Base-by-base conservation (phyloP, 2,888 invertebrate species). In the Pimpla rufipes region DNA sequence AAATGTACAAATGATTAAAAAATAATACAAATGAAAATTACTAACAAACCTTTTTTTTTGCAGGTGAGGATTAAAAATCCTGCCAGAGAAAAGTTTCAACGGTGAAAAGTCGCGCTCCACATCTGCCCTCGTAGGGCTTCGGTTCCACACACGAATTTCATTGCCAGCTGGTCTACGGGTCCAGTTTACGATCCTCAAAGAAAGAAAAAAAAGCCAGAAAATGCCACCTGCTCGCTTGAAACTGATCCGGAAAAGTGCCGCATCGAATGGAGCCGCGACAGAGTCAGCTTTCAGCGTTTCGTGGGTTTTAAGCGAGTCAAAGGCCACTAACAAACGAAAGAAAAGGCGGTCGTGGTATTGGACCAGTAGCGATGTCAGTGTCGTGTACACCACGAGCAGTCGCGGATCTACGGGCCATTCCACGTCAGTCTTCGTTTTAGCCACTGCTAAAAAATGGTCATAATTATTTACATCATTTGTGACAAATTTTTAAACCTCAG, bases 211-310 rank as follows among this genome's bases (percentile, higher is more conserved):
- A n/a, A n/a, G n/a, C n/a, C n/a, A n/a, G n/a, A n/a, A n/a, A n/a
- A n/a, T n/a, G n/a, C 23, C 55, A 55, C 21, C 55, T 40, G 55
- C n/a, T 57, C 40, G n/a, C 23, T 71, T 23, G 57, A 55, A 71
- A 71, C 23, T 5, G 8, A 57, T 57, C 55, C n/a, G 21, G 23
- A 55, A 57, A 57, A 8, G 11, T 0, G 21, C 55, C 40, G 5
- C 70, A n/a, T 55, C 13, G 13, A 50, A 16, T 21, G 8, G 37
- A 50, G 21, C 16, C 37, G n/a, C 55, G 37, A 13, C 23, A 40
- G 40, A 55, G n/a, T 13, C n/a, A 7, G 23, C 13, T 42, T 29
- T 16, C 23, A 55, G 29, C n/a, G 40, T 71, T 71, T 23, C n/a
- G 55, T 40, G 68, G 21, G 23, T 18, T 23, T 42, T 42, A 16